Evolutionary conservation across 1,140 invertebrate genomes (phyloP).

Genomic region (Mercenaria mercenaria): DNA sequence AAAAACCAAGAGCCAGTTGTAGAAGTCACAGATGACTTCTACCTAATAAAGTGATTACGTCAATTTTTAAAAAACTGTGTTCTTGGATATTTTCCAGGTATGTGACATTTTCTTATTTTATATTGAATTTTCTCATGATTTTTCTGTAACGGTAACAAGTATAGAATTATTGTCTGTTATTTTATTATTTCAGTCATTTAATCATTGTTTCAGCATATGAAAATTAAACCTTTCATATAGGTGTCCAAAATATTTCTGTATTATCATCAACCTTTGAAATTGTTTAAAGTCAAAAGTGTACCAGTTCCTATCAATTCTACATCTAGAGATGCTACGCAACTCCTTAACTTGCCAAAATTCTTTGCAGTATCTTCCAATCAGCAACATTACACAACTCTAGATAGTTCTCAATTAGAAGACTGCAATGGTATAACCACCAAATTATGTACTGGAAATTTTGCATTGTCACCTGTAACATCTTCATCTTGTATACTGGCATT

Average conservation of each 20-base stretch:
- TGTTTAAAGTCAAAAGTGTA: slow-evolving; percentile 14
- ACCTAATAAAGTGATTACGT: too few relatives aligned
- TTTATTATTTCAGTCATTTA: too few relatives aligned
- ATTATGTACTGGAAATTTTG: slow-evolving; percentile 42
- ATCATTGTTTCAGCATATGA: too few relatives aligned
- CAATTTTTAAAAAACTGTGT: too few relatives aligned
- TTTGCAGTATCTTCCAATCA: slow-evolving; percentile 7
- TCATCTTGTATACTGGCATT: slow-evolving; percentile 51
- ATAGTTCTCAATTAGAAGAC: not conserved
- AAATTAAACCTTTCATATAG: too few relatives aligned
- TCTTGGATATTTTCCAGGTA: too few relatives aligned
- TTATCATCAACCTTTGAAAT: not conserved
- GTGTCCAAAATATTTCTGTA: too few relatives aligned
- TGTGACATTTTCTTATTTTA: slow-evolving; percentile 14
- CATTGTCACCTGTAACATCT: slow-evolving; percentile 42
- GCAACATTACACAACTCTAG: slow-evolving; percentile 25
- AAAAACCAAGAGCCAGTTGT: too few relatives aligned
- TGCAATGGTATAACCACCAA: slow-evolving; percentile 16
- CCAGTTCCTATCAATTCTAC: slow-evolving; percentile 55
- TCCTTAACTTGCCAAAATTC: slow-evolving; percentile 26
- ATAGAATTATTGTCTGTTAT: too few relatives aligned
- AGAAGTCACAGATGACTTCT: too few relatives aligned
- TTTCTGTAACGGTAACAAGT: too few relatives aligned
- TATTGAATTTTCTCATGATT: too few relatives aligned
- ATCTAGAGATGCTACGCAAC: slow-evolving; percentile 47